These are phyloP conservation scores for Spisula subtruncata DNA, from an alignment of 2,888 invertebrate genomes.

Conservation along the genomic window DNA sequence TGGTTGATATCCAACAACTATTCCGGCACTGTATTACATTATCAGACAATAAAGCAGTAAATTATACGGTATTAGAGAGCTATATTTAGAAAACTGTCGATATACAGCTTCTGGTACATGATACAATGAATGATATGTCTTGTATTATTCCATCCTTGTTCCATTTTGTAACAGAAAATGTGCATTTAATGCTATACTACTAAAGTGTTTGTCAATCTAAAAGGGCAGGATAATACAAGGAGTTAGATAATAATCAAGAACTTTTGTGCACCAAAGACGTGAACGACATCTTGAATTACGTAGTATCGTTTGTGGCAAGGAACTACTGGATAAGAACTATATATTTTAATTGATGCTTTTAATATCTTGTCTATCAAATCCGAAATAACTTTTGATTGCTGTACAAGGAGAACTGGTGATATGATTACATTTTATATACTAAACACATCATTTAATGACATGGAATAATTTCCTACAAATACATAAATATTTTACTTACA, in stretches of 20 bases:
- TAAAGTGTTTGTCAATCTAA: background rate
- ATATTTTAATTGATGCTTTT: too few relatives aligned
- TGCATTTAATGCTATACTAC: too few relatives aligned
- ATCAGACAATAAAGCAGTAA: background rate
- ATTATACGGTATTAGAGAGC: background rate
- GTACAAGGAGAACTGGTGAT: too few relatives aligned
- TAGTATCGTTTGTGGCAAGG: too few relatives aligned
- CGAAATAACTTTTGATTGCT: too few relatives aligned
- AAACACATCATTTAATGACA: too few relatives aligned
- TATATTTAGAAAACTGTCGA: background rate
- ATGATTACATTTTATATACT: too few relatives aligned
- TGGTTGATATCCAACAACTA: constrained; percentile 4
- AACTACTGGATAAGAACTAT: too few relatives aligned
- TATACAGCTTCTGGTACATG: background rate
- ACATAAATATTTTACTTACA: too few relatives aligned
- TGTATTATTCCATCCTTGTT: background rate
- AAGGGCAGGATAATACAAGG: background rate
- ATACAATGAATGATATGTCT: background rate
- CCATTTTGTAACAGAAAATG: background rate
- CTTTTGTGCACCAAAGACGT: background rate
- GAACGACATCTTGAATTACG: too few relatives aligned
- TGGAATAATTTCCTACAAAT: too few relatives aligned
- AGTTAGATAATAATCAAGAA: background rate
- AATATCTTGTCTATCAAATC: too few relatives aligned
- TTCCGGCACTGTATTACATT: background rate